Conservation (phyloP, 2,888 invertebrate species). For the Congeria kusceri region DNA sequence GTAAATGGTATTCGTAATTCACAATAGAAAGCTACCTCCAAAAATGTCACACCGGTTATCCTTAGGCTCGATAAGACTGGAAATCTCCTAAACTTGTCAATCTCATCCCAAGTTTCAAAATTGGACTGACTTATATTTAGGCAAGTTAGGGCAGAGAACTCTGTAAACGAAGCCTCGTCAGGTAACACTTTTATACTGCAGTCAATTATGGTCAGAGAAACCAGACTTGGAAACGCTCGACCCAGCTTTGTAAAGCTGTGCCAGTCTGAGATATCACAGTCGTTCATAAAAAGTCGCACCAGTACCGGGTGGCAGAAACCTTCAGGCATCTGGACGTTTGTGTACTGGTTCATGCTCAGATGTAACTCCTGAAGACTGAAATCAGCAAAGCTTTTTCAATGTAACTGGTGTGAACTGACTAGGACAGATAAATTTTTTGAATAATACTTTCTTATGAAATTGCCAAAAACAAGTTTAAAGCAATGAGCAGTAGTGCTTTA, state of each 20-base stretch:
- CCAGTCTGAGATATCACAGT: conserved; percentile 95
- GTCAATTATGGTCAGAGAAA: conserved; percentile 90
- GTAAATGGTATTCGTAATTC: too few species aligned
- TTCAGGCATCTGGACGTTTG: conserved; percentile 77
- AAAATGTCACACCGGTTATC: conserved; percentile 90
- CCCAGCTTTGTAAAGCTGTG: conserved; percentile 93
- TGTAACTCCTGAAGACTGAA: conserved; percentile 94
- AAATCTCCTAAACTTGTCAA: conserved; percentile 94
- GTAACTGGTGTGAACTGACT: too few species aligned
- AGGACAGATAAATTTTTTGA: too few species aligned
- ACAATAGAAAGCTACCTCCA: conserved; percentile 87
- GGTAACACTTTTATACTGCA: conserved; percentile 73
- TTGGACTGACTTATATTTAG: conserved; percentile 93
- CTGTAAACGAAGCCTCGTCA: conserved; percentile 48
- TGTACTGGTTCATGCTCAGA: conserved; percentile 93
- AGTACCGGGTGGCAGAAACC: conserved; percentile 86
- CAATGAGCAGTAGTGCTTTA: too few species aligned
- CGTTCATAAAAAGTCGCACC: conserved; percentile 94
- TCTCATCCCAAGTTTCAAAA: conserved; percentile 94
- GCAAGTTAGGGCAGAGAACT: conserved; percentile 87
- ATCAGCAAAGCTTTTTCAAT: too few species aligned
- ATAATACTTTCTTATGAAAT: too few species aligned
- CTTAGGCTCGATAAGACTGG: conserved; percentile 93
- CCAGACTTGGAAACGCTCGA: conserved; percentile 93
- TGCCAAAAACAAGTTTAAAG: too few species aligned